Base-by-base conservation (phyloP, 2,113 vertebrate genomes). In the Ceuthmochares aereus region DNA sequence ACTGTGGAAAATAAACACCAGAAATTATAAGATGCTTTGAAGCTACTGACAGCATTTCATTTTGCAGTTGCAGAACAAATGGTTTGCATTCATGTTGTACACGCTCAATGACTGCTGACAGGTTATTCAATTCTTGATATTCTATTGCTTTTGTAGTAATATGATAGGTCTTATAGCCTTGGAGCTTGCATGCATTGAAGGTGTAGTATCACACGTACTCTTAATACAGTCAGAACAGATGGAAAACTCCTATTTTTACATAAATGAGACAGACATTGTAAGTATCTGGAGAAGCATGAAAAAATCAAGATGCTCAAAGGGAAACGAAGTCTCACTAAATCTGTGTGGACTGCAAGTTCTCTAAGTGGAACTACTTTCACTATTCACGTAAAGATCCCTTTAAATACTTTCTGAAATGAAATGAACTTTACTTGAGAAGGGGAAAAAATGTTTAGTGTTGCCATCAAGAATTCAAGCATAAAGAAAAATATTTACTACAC, bases 1-100 rank as follows among this genome's bases (percentile, higher is more conserved):
- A 62, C 49, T 85, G 42, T 54, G 43, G 54, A 95, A 94, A 90
- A 83, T 36, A 78, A 73, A 89, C 26, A 62, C 4, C 21, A 83
- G 23, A 64, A 95, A 86, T 89, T 76, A 77, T 83, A 93, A 76
- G 13, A 27, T 37, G 19, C 42, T 87, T 94, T 75, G 67, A 83
- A 94, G 40, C 22, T 74, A 45, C 49, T 70, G 42, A 42, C 6
- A 77, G 5, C 26, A 77, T 54, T 88, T 96, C 4, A 4, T 88
- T 90, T 76, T 60, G 12, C 40, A 83, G 21, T 64, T 85, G 43
- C 14, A 36, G 59, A 93, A 82, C 20, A 70, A 81, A 74, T 47
- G 25, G 0, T 20, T 73, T 92, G 37, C 1, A 10, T 66, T 85
- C 6, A 2, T 26, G 19, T 37, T 88, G 68, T 54, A n/a, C 17